Conservation (phyloP, 1,140 invertebrate species). For the Temnothorax longispinosus region DNA sequence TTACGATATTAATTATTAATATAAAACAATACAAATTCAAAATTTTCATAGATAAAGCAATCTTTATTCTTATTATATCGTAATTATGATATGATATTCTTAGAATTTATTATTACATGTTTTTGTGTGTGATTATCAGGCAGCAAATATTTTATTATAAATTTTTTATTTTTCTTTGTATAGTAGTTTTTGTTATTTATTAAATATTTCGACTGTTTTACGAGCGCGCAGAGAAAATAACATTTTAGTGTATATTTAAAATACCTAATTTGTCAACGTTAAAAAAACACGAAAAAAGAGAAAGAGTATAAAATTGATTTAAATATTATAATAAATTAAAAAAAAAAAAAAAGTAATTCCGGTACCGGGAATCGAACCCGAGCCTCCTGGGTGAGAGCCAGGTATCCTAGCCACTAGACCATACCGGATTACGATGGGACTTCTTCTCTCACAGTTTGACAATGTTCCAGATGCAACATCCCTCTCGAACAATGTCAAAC, state of each 20-base stretch:
- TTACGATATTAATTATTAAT: background rate
- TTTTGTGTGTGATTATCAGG: background rate
- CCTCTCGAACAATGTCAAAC: background rate
- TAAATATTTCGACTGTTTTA: background rate
- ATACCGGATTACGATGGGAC: background rate
- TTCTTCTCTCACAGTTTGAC: background rate
- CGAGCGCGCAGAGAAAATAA: background rate
- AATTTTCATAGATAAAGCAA: background rate
- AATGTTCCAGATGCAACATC: background rate
- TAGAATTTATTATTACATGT: background rate
- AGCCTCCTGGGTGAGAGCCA: conserved; percentile 41
- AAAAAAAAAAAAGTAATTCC: background rate
- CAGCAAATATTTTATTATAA: conserved; percentile 4
- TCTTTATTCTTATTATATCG: conserved; percentile 2
- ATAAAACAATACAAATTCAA: background rate
- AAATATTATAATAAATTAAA: background rate
- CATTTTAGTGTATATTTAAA: background rate
- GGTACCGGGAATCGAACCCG: conserved; percentile 38
- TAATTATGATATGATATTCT: background rate
- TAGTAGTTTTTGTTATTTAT: background rate
- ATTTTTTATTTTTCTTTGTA: background rate
- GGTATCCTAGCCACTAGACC: conserved; percentile 45
- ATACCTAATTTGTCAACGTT: background rate
- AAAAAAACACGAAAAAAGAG: background rate
- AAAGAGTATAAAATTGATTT: background rate